These are phyloP conservation scores for Hemibagrus wyckioides DNA, from an alignment of 2,113 vertebrate genomes.

Conservation along the genomic window DNA sequence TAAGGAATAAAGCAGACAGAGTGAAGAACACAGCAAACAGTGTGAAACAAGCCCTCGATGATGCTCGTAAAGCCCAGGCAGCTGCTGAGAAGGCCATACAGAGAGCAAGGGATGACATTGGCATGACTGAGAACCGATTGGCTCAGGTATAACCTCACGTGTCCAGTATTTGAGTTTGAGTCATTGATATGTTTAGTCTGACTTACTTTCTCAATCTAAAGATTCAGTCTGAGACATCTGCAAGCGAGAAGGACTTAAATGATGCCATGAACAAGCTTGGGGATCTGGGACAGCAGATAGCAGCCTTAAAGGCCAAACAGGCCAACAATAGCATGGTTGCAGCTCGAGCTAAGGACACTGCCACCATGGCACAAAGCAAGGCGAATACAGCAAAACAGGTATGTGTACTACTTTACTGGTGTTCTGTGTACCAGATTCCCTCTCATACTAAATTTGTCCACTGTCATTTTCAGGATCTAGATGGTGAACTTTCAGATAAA, in stretches of 20 bases:
- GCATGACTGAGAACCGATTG: constrained; percentile 78
- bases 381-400: constrained; percentile 93
- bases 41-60: constrained; percentile 81
- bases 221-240: constrained; percentile 82
- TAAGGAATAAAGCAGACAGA: constrained; percentile 82
- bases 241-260: constrained; percentile 76
- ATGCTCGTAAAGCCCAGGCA: constrained; percentile 80
- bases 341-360: constrained; percentile 85
- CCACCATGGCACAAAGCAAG: constrained; percentile 81
- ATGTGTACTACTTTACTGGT: background rate
- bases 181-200: background rate
- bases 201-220: constrained; percentile 55
- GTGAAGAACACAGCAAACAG: constrained; percentile 81
- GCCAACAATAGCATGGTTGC: constrained; percentile 90
- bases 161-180: background rate
- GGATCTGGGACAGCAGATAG: constrained; percentile 78
- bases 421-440: background rate
- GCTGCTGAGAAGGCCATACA: constrained; percentile 83
- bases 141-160: constrained; percentile 63
- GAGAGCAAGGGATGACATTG: constrained; percentile 79
- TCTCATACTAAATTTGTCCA: background rate
- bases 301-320: constrained; percentile 84
- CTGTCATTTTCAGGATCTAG: constrained; percentile 77
- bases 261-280: constrained; percentile 77
- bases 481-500: constrained; percentile 83